Evolutionary conservation across 37 sponge, comb jelly and placozoan genomes (phyloP).

Genomic region (Ephydatia muelleri): DNA sequence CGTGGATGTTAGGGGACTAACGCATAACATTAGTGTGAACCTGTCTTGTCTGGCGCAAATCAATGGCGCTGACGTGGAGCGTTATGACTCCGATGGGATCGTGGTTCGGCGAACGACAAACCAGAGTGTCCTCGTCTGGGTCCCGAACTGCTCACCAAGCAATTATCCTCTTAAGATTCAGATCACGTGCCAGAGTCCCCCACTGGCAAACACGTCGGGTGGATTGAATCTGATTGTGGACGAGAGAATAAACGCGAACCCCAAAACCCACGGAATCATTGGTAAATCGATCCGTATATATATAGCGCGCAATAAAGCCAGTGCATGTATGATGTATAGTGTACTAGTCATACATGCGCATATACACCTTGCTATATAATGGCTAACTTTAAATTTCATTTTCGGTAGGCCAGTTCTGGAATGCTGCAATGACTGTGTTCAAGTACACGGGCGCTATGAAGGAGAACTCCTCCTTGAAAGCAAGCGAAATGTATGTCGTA

Average conservation of each 20-base stretch:
- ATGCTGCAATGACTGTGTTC: background rate
- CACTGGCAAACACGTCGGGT: background rate
- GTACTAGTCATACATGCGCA: background rate
- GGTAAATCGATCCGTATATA: background rate
- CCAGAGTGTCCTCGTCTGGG: background rate
- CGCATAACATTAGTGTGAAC: background rate
- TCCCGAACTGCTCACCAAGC: background rate
- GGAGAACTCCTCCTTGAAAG: background rate
- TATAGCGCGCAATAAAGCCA: no score
- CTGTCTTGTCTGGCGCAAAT: background rate
- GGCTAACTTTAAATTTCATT: no score
- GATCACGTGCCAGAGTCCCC: background rate
- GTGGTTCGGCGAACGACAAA: background rate
- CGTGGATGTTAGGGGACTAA: background rate
- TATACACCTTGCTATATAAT: no score
- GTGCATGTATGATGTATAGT: background rate
- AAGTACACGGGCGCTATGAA: background rate
- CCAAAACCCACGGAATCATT: background rate
- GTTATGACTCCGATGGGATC: background rate
- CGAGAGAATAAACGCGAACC: background rate
- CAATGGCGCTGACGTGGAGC: background rate
- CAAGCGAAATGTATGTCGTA: background rate
- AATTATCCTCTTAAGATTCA: background rate
- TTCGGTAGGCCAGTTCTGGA: slow-evolving; percentile 33
- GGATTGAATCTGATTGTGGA: background rate